Base-by-base conservation (phyloP, 1,140 invertebrate species). In the Babylonia areolata region DNA sequence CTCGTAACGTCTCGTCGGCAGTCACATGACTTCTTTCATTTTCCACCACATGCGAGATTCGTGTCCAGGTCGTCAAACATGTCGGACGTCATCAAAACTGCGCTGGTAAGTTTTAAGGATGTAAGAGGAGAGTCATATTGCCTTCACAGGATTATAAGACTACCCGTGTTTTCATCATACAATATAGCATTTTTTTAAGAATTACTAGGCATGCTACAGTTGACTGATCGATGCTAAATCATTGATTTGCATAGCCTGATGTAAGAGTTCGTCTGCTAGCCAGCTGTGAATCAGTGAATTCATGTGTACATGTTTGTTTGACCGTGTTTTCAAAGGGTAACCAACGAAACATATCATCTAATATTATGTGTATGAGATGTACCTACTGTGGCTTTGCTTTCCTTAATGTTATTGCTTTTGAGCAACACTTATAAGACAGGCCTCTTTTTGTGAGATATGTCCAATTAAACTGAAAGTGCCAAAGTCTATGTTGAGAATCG, bases 1-100 rank as follows among this genome's bases (percentile, higher is more conserved):
- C 84, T 79, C 84, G 84, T 58, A 84, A 83, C 73, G 46, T 88
- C 87, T 86, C 87, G 87, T 51, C 5, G 11, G 42, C 12, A n/a
- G 33, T 75, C 87, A 84, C 42, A 78, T 85, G 87, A 69, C 75
- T 64, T 69, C 83, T 73, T 84, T 84, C 82, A 84, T 84, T 42
- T 46, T 39, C 40, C 28, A 73, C 69, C 9, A 23, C 28, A 12
- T 20, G 64, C 82, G 82, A 84, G 78, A 80, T 37, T 80, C 64
- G 35, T 35, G 54, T 20, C 6, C n/a, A 35, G 33, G 75, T 85
- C 51, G 54, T 33, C 73, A 73, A 86, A 82, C 35, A 86, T 86
- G 85, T 81, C 85, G 12, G 85, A 75, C 37, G 33, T 83, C 51
- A 51, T 86, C 9, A 78, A 78, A 39, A 37, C 80, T 64, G 71